Conservation (phyloP, 2,797 vertebrate genomes). For the Tapirus indicus region DNA sequence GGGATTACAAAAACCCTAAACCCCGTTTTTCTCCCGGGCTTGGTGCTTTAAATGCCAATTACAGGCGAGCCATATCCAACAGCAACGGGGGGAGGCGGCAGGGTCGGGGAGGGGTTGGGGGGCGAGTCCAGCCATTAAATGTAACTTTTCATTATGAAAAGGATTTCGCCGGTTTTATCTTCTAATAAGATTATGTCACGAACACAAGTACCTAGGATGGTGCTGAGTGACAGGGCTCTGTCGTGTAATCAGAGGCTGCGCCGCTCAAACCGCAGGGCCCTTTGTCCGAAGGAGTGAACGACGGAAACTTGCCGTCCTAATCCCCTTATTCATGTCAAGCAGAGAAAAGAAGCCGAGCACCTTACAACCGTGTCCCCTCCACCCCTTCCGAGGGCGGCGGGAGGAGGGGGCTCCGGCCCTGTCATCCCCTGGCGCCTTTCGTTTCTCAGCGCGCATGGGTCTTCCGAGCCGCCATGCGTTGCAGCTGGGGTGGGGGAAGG, state of each 20-base stretch:
- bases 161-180: slow-evolving; percentile 93
- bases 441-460: neutral
- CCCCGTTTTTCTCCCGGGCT: slow-evolving; percentile 83
- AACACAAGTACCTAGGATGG: slow-evolving; percentile 94
- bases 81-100: slow-evolving; percentile 84
- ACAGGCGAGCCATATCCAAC: slow-evolving; percentile 84
- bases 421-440: neutral
- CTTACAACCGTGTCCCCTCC: slow-evolving; percentile 91
- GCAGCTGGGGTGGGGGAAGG: neutral
- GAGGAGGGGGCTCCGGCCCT: slow-evolving; percentile 42
- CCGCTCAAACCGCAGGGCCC: slow-evolving; percentile 94
- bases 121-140: slow-evolving; percentile 90
- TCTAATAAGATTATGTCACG: slow-evolving; percentile 97
- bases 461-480: neutral
- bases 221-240: slow-evolving; percentile 97
- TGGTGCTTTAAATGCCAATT: slow-evolving; percentile 79
- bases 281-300: slow-evolving; percentile 96
- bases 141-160: slow-evolving; percentile 93
- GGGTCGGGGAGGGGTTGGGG: slow-evolving; percentile 82
- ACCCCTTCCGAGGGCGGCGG: slow-evolving; percentile 85
- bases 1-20: slow-evolving; percentile 86
- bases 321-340: slow-evolving; percentile 99
- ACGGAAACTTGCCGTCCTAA: slow-evolving; percentile 99
- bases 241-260: slow-evolving; percentile 98
- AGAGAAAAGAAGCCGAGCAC: slow-evolving; percentile 95